Evolutionary conservation across 2,888 invertebrate genomes (phyloP).

Genomic region (Callimorpha dominula): DNA sequence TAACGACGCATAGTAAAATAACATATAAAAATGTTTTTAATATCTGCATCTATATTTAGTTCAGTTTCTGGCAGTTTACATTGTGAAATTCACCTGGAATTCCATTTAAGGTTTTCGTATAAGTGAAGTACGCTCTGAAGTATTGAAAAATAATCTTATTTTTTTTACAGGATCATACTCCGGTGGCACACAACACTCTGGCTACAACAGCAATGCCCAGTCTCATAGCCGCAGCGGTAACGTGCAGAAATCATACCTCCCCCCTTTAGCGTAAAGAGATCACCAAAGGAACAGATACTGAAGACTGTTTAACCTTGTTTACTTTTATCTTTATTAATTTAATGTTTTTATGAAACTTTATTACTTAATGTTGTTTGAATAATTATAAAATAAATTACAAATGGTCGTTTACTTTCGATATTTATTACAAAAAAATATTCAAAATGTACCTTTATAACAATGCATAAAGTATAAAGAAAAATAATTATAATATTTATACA

Average conservation of each 20-base stretch:
- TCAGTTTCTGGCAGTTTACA: no score
- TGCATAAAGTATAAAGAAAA: no score
- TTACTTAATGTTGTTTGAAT: constrained; percentile 6
- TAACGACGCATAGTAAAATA: no score
- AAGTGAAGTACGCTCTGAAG: no score
- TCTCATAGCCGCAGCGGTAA: background rate
- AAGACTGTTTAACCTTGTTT: constrained; percentile 13
- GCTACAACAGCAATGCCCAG: constrained; percentile 29
- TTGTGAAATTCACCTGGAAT: no score
- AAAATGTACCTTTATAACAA: background rate
- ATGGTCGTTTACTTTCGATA: background rate
- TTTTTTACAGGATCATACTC: constrained; percentile 69
- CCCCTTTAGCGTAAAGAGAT: constrained; percentile 50
- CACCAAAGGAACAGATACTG: constrained; percentile 34
- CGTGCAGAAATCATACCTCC: constrained; percentile 65
- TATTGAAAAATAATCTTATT: no score
- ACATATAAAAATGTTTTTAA: no score
- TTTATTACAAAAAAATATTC: background rate
- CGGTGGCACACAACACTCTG: constrained; percentile 44
- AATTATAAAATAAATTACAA: constrained; percentile 4
- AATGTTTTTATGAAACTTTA: background rate
- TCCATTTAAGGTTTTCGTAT: no score
- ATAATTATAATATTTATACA: no score
- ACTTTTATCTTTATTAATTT: background rate
- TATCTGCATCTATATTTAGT: no score